Evolutionary conservation across 2,797 vertebrate species (phyloP), one percentile per base, ranked within the genome.

Genomic region (Thunnus albacares): DNA sequence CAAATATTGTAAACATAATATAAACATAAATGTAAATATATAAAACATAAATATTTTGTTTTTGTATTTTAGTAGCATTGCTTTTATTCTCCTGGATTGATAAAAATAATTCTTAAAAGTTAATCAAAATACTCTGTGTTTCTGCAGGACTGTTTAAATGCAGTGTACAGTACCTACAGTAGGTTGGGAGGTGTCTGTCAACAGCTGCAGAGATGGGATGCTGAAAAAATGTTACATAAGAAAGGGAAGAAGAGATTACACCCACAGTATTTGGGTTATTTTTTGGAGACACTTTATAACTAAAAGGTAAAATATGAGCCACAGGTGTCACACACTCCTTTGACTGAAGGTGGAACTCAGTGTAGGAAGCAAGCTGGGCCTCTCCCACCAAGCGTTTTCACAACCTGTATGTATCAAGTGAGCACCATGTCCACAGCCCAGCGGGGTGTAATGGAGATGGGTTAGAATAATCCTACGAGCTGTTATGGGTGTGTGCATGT

Each of bases 351-450:
- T 66, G 76, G 77, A 83, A 80, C 71, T 85, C 78, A 53, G 79
- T 77, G 81, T 77, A 30, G 28, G 63, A 57, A 75, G 78, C 85
- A 72, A 82, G 80, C 82, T 77, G 83, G 73, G 88, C 72, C 72
- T 78, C 81, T 49, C 90, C 80, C 72, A 73, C 75, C 77, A 81
- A 84, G 84, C 45, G 30, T 90, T 82, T 90, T 90, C 73, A 86
- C 84, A 84, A 85, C 75, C 82, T 80, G 57, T 63, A 83, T 86
- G 83, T 83, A 89, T 90, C 78, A 87, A 75, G 83, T 85, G 81
- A 87, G 80, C 86, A 80, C 81, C 87, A 72, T 87, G 86, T 90
- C 89, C 82, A 28, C 65, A 83, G 82, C 88, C 79, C 88, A 90
- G 88, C 76, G 18, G 89, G 89, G 71, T 75, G 83, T 88, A 75